Percentiles rank a stretch among this genome's conserved stretches.
Conservation (phyloP, 2,888 invertebrate species). For the Gymnocheta viridis region DNA sequence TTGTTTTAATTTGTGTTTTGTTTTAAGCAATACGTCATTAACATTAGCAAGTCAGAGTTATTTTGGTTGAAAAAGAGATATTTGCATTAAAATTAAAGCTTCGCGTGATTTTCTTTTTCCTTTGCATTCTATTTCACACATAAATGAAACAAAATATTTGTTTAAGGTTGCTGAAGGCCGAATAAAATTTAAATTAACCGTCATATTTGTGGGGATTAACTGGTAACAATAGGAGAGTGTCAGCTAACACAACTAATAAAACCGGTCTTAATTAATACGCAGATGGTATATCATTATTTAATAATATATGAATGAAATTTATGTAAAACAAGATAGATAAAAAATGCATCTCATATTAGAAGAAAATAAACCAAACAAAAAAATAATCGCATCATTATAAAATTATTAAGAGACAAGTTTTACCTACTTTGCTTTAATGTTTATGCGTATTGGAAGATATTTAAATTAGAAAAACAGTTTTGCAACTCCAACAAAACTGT, state of each 20-base stretch:
- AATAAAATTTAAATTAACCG: not conserved
- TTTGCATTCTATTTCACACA: constrained; percentile 17
- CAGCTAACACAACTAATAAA: not conserved
- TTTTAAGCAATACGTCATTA: not conserved
- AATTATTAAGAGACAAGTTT: constrained; percentile 47
- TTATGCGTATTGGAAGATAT: constrained; percentile 1
- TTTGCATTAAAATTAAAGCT: constrained; percentile 25
- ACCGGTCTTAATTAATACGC: not conserved
- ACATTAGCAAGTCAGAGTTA: not conserved
- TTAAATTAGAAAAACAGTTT: constrained; percentile 35
- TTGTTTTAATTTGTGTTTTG: constrained; percentile 19
- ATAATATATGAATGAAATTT: constrained; percentile 41
- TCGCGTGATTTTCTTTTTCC: constrained; percentile 30
- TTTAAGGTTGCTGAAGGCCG: constrained; percentile 52
- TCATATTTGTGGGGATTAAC: not conserved
- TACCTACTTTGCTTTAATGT: constrained; percentile 6
- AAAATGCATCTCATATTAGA: constrained; percentile 41
- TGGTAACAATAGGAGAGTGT: constrained; percentile 8
- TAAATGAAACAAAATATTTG: constrained; percentile 54
- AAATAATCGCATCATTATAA: constrained; percentile 31
- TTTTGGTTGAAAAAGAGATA: constrained; percentile 6
- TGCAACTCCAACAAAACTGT: constrained; percentile 24
- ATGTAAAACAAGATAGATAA: not conserved
- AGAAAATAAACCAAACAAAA: not conserved
- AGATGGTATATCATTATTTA: constrained; percentile 38